Percentiles rank a stretch among this genome's conserved stretches.
These are phyloP conservation scores for Cryptoblepharus egeriae DNA, from an alignment of 2,797 vertebrate genomes.

Conservation along the genomic window DNA sequence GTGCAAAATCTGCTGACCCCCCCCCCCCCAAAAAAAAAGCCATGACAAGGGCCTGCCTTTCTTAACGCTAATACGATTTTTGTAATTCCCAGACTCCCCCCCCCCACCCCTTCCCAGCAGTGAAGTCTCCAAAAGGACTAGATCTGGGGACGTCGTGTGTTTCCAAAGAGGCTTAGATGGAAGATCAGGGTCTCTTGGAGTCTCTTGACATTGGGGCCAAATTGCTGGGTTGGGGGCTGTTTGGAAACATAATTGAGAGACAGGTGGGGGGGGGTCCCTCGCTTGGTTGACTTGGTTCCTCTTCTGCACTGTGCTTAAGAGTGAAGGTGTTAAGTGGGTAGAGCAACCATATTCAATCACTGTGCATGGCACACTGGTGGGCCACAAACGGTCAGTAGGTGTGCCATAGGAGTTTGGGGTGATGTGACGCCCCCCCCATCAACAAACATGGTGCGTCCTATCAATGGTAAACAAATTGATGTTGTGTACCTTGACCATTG, in stretches of 20 bases:
- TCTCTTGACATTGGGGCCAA: neutral
- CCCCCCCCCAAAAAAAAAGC: slow-evolving; percentile 70
- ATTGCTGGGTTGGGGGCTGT: neutral
- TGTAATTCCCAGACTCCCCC: slow-evolving; percentile 53
- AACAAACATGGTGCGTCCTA: too few relatives aligned
- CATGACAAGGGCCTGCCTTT: slow-evolving; percentile 58
- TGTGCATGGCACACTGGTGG: too few relatives aligned
- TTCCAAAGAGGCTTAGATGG: neutral
- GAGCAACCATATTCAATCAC: too few relatives aligned
- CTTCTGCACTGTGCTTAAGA: too few relatives aligned
- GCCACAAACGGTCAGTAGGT: too few relatives aligned
- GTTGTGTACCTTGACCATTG: too few relatives aligned
- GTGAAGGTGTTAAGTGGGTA: too few relatives aligned
- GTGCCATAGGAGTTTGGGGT: too few relatives aligned
- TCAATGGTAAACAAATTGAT: too few relatives aligned
- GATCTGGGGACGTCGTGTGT: neutral
- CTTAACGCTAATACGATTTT: slow-evolving; percentile 84
- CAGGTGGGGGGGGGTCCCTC: neutral
- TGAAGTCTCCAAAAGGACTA: slow-evolving; percentile 16
- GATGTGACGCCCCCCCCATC: too few relatives aligned
- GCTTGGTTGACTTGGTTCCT: too few relatives aligned
- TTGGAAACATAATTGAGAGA: too few relatives aligned
- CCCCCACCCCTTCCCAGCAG: neutral
- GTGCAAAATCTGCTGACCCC: neutral
- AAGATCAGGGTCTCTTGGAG: slow-evolving; percentile 36